Evolutionary conservation across 2,888 invertebrate species (phyloP).

Genomic region (Plebejus melissa): DNA sequence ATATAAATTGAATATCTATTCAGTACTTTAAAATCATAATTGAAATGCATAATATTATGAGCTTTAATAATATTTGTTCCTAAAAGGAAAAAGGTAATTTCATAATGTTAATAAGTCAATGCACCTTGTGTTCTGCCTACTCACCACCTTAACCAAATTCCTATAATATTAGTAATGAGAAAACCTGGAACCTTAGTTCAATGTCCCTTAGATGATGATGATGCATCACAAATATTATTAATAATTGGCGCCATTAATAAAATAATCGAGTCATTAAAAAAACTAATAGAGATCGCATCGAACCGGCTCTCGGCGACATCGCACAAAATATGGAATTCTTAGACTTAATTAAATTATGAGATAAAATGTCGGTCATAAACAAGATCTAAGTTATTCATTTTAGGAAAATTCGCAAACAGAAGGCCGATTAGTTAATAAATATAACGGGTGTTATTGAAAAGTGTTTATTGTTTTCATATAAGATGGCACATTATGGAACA

Average conservation of each 20-base stretch:
- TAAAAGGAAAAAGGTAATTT: constrained; percentile 15
- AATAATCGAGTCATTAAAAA: constrained; percentile 10
- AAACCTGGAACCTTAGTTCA: not conserved
- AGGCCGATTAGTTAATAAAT: constrained; percentile 6
- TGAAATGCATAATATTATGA: not conserved
- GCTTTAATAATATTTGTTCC: not conserved
- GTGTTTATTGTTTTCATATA: constrained; percentile 21
- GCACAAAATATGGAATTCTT: constrained; percentile 13
- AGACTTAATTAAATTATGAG: constrained; percentile 20
- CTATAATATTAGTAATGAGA: not conserved
- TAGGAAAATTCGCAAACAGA: constrained; percentile 9
- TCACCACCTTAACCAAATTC: constrained; percentile 5
- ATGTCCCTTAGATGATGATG: not conserved
- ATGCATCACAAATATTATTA: not conserved
- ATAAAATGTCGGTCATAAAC: constrained; percentile 15
- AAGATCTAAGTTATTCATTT: constrained; percentile 12
- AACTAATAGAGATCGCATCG: not conserved
- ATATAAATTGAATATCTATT: not conserved
- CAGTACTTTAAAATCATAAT: not conserved
- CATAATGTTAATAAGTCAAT: constrained; percentile 13
- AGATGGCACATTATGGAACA: not conserved
- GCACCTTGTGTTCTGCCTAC: constrained; percentile 4
- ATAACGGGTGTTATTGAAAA: constrained; percentile 24
- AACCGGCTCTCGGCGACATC: constrained; percentile 1
- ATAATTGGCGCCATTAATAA: constrained; percentile 8